Evolutionary conservation across 2,797 vertebrate genomes (phyloP).

Genomic region (Anniella stebbinsi): DNA sequence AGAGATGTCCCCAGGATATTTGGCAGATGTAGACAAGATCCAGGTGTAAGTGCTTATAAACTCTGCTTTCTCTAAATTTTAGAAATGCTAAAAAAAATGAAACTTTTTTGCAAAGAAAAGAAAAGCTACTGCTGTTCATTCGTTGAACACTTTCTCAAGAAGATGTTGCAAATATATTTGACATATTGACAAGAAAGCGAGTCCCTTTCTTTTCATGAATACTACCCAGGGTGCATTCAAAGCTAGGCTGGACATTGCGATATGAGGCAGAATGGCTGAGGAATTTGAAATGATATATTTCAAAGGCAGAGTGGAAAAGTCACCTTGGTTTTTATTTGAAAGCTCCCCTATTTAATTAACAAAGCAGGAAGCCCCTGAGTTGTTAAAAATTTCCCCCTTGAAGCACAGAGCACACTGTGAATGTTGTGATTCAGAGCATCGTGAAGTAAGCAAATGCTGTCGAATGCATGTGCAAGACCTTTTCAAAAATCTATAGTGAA

Average conservation of each 20-base stretch:
- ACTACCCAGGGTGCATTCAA: background rate
- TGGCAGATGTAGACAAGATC: too few species aligned
- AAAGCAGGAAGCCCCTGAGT: constrained; percentile 19
- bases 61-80: background rate
- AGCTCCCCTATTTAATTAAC: constrained; percentile 52
- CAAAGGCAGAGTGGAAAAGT: constrained; percentile 37
- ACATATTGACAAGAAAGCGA: constrained; percentile 15
- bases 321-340: constrained; percentile 45
- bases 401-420: background rate
- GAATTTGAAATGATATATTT: constrained; percentile 51
- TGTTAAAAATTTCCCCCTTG: constrained; percentile 35
- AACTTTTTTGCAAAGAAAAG: background rate
- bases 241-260: background rate
- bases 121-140: background rate
- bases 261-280: background rate
- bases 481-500: constrained; percentile 1
- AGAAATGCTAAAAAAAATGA: background rate
- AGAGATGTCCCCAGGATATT: too few species aligned
- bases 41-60: background rate
- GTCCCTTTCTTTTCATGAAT: constrained; percentile 24
- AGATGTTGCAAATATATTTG: constrained; percentile 22
- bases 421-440: background rate
- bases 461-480: constrained; percentile 18
- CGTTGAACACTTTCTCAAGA: constrained; percentile 29
- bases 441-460: background rate